Base-by-base conservation (phyloP, 1,140 invertebrate species). In the Holcopasites calliopsidis region DNA sequence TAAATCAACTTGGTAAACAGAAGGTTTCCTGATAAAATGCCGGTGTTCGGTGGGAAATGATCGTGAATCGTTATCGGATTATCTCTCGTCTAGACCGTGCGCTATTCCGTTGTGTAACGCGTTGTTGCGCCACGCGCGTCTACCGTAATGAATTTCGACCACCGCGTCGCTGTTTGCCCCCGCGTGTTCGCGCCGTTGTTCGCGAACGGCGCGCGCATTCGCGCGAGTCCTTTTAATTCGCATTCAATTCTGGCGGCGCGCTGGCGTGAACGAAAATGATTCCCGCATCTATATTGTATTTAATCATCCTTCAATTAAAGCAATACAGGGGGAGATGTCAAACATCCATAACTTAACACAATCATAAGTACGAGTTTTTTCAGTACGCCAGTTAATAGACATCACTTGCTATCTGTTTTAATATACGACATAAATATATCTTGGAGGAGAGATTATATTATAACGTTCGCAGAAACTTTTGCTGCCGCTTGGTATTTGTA, bases 161-260 rank as follows among this genome's bases (percentile, higher is more conserved):
- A 23, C n/a, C 31, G 66, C 54, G 52, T n/a, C n/a, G n/a, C n/a
- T n/a, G n/a, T n/a, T n/a, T n/a, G n/a, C n/a, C 21, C 42, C 1
- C 35, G 11, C 13, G 8, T 23, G 23, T 26, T 16, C 7, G 8
- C 28, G 64, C 66, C 16, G 23, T 21, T n/a, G 31, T 38, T 1
- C 10, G 49, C 64, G 49, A 11, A 52, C n/a, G 49, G 21, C 49
- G 64, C 64, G 64, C 33, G 23, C 21, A 13, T 54, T n/a, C 60
- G 33, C 52, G 60, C 38, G 23, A 58, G n/a, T 42, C 61, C 18
- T 57, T 74, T 77, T 47, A 77, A 60, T 75, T 50, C 52, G 64
- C 49, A 33, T 33, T 16, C 47, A n/a, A n/a, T n/a, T 6, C 52
- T 8, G 1, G 4, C 26, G 38, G 26, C 35, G 57, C 28, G 28